These are phyloP conservation scores for Leptinotarsa rubiginosa DNA, from an alignment of 2,888 invertebrate genomes.

Conservation along the genomic window DNA sequence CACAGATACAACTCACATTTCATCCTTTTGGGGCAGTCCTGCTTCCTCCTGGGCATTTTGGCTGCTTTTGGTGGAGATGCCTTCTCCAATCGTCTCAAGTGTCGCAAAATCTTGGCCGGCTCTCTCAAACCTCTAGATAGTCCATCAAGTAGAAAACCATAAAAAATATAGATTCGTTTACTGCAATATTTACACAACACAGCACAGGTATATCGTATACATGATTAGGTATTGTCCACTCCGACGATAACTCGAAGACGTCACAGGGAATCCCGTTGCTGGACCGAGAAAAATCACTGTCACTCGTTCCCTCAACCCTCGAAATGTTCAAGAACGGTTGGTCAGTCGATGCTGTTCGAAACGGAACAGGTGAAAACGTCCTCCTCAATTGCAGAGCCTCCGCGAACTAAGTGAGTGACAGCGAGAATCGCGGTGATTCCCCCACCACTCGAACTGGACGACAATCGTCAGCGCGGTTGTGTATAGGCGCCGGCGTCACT, in stretches of 20 bases:
- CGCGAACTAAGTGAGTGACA: constrained; percentile 68
- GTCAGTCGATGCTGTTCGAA: constrained; percentile 34
- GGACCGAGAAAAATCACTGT: not conserved
- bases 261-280: not conserved
- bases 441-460: constrained; percentile 57
- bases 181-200: constrained; percentile 39
- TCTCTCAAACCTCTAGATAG: constrained; percentile 40
- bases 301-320: constrained; percentile 12
- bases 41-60: constrained; percentile 69
- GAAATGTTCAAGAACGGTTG: constrained; percentile 3
- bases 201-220: constrained; percentile 51
- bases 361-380: constrained; percentile 57
- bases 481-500: constrained; percentile 63
- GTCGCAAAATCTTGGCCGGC: constrained; percentile 61
- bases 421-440: constrained; percentile 62
- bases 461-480: constrained; percentile 56
- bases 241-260: not conserved
- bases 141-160: constrained; percentile 34
- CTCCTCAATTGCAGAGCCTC: constrained; percentile 62
- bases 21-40: constrained; percentile 69
- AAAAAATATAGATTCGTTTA: constrained; percentile 27
- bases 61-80: constrained; percentile 47
- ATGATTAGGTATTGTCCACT: constrained; percentile 26
- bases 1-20: constrained; percentile 65
- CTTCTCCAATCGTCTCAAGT: constrained; percentile 55